Conservation (phyloP, 2,888 invertebrate genomes). For the Nematopogon swammerdamellus region DNA sequence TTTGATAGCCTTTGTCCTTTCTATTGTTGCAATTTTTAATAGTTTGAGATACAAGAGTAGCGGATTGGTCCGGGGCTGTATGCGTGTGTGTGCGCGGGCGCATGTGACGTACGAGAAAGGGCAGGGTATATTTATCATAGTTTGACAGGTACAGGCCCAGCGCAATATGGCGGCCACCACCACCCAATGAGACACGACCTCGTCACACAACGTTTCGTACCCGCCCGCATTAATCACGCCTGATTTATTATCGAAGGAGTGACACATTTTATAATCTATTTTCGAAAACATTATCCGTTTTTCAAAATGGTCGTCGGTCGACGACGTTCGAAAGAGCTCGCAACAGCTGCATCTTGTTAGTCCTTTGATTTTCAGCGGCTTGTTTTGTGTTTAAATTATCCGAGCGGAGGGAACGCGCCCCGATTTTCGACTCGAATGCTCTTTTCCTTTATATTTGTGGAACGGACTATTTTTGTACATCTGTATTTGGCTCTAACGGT, state of each 20-base stretch:
- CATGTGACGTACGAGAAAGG: slow-evolving; percentile 27
- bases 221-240: slow-evolving; percentile 48
- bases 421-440: slow-evolving; percentile 3
- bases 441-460: background rate
- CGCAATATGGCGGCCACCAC: slow-evolving; percentile 52
- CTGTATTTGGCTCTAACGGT: background rate
- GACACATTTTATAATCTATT: slow-evolving; percentile 56
- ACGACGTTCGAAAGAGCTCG: slow-evolving; percentile 26
- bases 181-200: slow-evolving; percentile 51
- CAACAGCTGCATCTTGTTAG: slow-evolving; percentile 55
- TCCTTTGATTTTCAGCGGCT: slow-evolving; percentile 27
- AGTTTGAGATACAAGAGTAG: background rate
- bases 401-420: slow-evolving; percentile 35
- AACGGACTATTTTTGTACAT: background rate
- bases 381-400: slow-evolving; percentile 46
- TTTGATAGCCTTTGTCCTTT: too few species aligned
- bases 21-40: background rate
- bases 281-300: slow-evolving; percentile 48
- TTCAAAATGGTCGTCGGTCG: slow-evolving; percentile 48
- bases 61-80: background rate
- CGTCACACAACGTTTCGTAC: slow-evolving; percentile 45
- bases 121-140: slow-evolving; percentile 45
- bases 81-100: background rate
- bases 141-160: slow-evolving; percentile 54
- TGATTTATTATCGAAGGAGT: slow-evolving; percentile 53